Conservation (phyloP, 2,888 invertebrate species). For the Mimachlamys varia region DNA sequence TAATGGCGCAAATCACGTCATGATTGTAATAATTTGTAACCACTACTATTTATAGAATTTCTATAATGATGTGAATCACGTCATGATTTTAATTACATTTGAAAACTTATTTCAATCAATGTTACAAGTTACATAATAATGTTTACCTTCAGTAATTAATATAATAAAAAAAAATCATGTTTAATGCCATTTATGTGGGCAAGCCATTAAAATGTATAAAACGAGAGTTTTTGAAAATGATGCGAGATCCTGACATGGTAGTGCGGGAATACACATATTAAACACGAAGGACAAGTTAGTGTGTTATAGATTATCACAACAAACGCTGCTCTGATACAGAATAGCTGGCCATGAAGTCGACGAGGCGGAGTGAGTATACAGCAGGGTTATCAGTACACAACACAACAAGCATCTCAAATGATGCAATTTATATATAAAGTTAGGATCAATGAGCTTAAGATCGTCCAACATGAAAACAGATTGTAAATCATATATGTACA, state of each 20-base stretch:
- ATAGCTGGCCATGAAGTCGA: conserved; percentile 17
- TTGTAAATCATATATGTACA: neutral
- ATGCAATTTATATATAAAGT: conserved; percentile 5
- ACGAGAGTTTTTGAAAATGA: neutral
- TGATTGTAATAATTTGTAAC: too few relatives aligned
- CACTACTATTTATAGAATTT: too few relatives aligned
- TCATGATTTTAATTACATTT: too few relatives aligned
- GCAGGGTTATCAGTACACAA: conserved; percentile 17
- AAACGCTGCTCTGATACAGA: conserved; percentile 1
- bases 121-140: neutral
- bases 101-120: too few relatives aligned
- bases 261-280: neutral
- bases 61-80: too few relatives aligned
- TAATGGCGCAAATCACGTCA: too few relatives aligned
- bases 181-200: neutral
- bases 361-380: conserved; percentile 13
- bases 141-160: neutral
- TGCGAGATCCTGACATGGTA: neutral
- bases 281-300: neutral
- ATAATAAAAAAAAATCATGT: neutral
- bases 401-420: conserved; percentile 32
- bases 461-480: neutral
- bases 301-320: neutral
- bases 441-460: conserved; percentile 18
- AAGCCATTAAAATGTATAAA: neutral